A percentile compares a stretch with the other conserved stretches of the same genome.
phyloP scores from a whole-genome alignment of 2,797 vertebrate species.

The Graptemys geographica region DNA sequence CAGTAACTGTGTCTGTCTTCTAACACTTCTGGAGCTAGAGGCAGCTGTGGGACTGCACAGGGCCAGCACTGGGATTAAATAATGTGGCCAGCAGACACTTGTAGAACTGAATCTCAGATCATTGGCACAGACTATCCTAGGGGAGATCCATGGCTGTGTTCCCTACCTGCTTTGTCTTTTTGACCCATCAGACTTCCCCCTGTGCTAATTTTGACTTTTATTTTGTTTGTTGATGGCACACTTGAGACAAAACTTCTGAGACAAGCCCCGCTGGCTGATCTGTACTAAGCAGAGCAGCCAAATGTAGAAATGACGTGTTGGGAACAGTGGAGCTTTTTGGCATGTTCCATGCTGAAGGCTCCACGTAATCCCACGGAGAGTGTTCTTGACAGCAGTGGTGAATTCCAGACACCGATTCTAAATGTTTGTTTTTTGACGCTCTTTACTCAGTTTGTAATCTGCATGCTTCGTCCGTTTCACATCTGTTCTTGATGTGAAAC shows the following conservation, averaged over 20 bases:
- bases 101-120: background rate
- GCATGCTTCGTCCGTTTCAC: background rate
- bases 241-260: background rate
- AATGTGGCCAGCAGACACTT: background rate
- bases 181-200: background rate
- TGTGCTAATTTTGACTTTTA: background rate
- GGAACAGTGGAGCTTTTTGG: background rate
- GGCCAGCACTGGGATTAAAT: background rate
- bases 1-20: too few species aligned
- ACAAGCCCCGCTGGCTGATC: background rate
- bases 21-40: constrained; percentile 1
- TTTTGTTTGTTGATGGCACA: constrained; percentile 1
- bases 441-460: background rate
- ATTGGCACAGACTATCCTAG: background rate
- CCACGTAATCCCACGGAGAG: background rate
- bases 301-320: background rate
- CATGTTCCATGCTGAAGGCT: background rate
- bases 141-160: constrained; percentile 12
- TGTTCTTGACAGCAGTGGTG: background rate
- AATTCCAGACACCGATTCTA: background rate
- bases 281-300: constrained; percentile 4
- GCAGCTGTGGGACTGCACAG: background rate
- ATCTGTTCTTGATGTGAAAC: background rate
- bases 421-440: background rate
- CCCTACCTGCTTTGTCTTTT: background rate